phyloP scores from a whole-genome alignment of 2,888 invertebrate species.

The Tanypteryx hageni region DNA sequence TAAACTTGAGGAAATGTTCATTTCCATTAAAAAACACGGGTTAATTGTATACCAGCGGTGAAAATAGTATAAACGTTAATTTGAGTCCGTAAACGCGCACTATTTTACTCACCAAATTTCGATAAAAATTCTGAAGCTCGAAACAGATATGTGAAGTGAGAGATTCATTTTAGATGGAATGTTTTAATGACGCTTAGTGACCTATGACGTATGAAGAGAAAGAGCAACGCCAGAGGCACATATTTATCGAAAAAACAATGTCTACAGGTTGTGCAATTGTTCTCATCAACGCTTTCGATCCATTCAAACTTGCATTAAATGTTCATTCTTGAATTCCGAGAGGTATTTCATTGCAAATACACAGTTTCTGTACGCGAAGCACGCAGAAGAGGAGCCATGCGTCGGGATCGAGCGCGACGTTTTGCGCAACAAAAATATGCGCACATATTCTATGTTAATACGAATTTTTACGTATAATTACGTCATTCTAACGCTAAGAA shows the following conservation, averaged over 20 bases:
- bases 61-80: too few relatives aligned
- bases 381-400: not conserved
- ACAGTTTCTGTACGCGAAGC: not conserved
- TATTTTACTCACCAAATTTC: too few relatives aligned
- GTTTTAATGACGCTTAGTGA: slow-evolving; percentile 24
- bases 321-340: not conserved
- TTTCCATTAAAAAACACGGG: too few relatives aligned
- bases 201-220: slow-evolving; percentile 18
- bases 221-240: not conserved
- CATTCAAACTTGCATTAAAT: not conserved
- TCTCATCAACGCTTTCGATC: not conserved
- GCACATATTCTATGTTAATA: too few relatives aligned
- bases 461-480: too few relatives aligned
- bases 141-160: too few relatives aligned
- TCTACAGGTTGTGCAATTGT: not conserved
- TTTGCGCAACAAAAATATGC: not conserved
- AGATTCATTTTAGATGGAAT: not conserved
- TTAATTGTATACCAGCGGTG: too few relatives aligned
- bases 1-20: too few relatives aligned
- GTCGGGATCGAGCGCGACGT: not conserved
- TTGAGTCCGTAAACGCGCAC: too few relatives aligned
- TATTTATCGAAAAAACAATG: not conserved
- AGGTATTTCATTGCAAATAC: not conserved
- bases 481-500: too few relatives aligned
- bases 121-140: too few relatives aligned